phyloP scores from a whole-genome alignment of 1,140 invertebrate genomes.

The Cydia fagiglandana region DNA sequence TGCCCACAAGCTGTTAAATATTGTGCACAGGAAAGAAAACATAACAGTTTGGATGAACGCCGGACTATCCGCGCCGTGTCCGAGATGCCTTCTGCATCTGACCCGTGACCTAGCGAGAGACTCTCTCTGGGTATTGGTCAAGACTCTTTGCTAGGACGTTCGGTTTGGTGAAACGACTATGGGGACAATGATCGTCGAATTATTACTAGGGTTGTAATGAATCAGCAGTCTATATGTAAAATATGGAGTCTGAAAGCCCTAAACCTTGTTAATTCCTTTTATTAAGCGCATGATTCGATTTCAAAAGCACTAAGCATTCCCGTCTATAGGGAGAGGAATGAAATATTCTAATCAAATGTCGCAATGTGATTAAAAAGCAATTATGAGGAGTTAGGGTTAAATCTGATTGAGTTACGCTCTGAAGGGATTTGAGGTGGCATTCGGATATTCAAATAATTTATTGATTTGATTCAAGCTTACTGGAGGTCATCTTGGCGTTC shows the following conservation, averaged over 20 bases:
- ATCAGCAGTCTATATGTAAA: too few species aligned
- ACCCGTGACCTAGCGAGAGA: too few species aligned
- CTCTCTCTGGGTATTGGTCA: too few species aligned
- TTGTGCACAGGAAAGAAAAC: too few species aligned
- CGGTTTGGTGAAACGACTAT: too few species aligned
- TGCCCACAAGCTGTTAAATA: too few species aligned
- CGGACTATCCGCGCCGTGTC: too few species aligned
- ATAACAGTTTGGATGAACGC: too few species aligned
- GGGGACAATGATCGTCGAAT: too few species aligned
- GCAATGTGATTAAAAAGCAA: conserved; percentile 53
- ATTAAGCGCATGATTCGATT: conserved; percentile 15
- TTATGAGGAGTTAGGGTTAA: conserved; percentile 37
- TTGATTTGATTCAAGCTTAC: not conserved
- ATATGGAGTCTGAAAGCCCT: not conserved
- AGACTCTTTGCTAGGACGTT: too few species aligned
- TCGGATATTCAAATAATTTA: not conserved
- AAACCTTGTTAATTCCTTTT: not conserved
- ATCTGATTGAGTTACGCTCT: not conserved
- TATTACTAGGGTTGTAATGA: too few species aligned
- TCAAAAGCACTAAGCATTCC: not conserved
- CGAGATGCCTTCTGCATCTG: too few species aligned
- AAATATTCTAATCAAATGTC: conserved; percentile 47
- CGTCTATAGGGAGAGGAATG: conserved; percentile 34
- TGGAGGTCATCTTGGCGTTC: not conserved
- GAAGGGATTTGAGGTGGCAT: not conserved